Evolutionary conservation across 2,113 vertebrate genomes (phyloP), one percentile per base, ranked within the genome.

Genomic region (Turnix velox): DNA sequence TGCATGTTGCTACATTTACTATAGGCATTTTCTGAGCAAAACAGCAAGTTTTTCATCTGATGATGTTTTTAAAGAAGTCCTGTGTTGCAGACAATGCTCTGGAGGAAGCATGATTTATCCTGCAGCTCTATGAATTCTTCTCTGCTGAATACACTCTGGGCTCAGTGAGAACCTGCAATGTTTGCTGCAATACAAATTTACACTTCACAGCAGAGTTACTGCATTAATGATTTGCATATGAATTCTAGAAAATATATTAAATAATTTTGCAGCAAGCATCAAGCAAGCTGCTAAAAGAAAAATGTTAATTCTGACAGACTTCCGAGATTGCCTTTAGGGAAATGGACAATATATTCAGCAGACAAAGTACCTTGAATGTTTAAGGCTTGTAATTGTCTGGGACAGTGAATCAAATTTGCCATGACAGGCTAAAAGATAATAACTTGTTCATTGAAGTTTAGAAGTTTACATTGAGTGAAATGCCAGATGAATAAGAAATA

Each of bases 401-500:
- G 73, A 83, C 43, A 84, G 28, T 68, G 65, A 94, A 92, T 87
- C 52, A 87, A 82, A 96, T 90, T 68, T 73, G 4, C 77, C 28
- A 14, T 78, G 73, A 87, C 73, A 93, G 28, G 45, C 20, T 84
- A 58, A 65, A 88, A 93, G 16, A 35, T 65, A 93, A n/a, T 46
- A 92, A 49, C 31, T 79, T 88, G 73, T 76, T 93, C 91, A 79
- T 57, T 54, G 59, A 82, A 84, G 72, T 75, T 59, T 48, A 13
- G 8, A 87, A 88, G 66, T 87, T 94, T 79, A 65, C n/a, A 69
- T 55, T 76, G 62, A 87, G 72, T 54, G 23, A 95, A 84, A 78
- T 84, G 28, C 33, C 66, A 87, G 61, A 92, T 57, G n/a, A 93
- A 84, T 86, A 92, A 82, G 77, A 87, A 89, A 72, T 79, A 93